These are phyloP conservation scores for Conistra vaccinii DNA, from an alignment of 2,888 invertebrate species.

Conservation along the genomic window DNA sequence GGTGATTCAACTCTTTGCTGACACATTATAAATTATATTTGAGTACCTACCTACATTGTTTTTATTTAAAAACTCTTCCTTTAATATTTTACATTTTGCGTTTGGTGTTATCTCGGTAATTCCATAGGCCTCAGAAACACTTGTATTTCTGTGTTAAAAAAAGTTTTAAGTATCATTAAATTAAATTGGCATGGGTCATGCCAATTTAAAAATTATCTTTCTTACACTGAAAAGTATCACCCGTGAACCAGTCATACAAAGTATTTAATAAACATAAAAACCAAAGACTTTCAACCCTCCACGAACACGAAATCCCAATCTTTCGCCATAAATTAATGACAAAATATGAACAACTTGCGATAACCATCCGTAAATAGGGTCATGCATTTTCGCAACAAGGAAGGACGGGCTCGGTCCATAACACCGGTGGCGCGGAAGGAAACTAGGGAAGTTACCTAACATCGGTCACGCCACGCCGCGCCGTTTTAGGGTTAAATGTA, in stretches of 20 bases:
- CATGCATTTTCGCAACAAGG: constrained; percentile 62
- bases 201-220: neutral
- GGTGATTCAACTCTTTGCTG: constrained; percentile 7
- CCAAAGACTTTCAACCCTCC: neutral
- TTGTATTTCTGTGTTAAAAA: neutral
- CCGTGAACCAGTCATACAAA: too few relatives aligned
- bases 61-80: neutral
- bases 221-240: neutral
- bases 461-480: constrained; percentile 61
- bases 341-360: constrained; percentile 53
- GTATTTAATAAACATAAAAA: neutral
- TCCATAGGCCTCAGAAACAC: neutral
- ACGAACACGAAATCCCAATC: constrained; percentile 7
- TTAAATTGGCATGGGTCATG: too few relatives aligned
- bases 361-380: constrained; percentile 59
- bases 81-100: neutral
- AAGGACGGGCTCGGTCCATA: constrained; percentile 58
- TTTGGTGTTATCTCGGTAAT: neutral
- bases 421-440: constrained; percentile 63
- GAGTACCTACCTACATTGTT: too few relatives aligned
- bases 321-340: constrained; percentile 53
- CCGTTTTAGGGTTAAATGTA: constrained; percentile 29
- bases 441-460: constrained; percentile 65
- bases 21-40: neutral
- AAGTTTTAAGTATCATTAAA: neutral